These are phyloP conservation scores for Himalopsyche tibetana DNA, from an alignment of 2,888 invertebrate genomes.

Conservation along the genomic window DNA sequence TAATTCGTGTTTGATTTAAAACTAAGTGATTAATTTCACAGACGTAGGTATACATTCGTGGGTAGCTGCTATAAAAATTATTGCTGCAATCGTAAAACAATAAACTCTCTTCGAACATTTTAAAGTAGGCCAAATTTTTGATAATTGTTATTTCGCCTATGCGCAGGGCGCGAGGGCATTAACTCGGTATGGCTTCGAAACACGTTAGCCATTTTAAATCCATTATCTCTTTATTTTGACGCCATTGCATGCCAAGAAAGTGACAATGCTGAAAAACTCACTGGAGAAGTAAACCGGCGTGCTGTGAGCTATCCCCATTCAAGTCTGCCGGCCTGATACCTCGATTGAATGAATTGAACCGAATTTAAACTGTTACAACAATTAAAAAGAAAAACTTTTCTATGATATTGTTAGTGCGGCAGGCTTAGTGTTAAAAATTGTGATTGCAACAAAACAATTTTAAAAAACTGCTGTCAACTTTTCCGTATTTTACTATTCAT, in stretches of 20 bases:
- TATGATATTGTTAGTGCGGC: too few relatives aligned
- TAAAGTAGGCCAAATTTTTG: slow-evolving; percentile 37
- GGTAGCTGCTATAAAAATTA: too few relatives aligned
- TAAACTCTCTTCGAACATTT: background rate
- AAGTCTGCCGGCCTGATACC: background rate
- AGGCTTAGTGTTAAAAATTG: too few relatives aligned
- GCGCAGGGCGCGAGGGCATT: slow-evolving; percentile 27
- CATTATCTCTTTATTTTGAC: slow-evolving; percentile 28
- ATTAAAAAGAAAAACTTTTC: background rate
- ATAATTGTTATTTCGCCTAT: slow-evolving; percentile 32
- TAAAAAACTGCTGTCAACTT: too few relatives aligned
- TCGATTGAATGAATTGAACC: background rate
- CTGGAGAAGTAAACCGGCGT: background rate
- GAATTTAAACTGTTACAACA: background rate
- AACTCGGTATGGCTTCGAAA: slow-evolving; percentile 27
- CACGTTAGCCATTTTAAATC: slow-evolving; percentile 42
- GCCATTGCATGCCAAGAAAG: slow-evolving; percentile 25
- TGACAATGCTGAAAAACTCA: background rate
- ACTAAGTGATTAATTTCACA: too few relatives aligned
- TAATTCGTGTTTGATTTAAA: too few relatives aligned
- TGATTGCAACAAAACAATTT: too few relatives aligned
- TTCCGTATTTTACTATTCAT: too few relatives aligned
- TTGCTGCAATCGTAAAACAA: slow-evolving; percentile 14
- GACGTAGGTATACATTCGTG: too few relatives aligned
- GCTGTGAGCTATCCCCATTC: background rate